These are phyloP conservation scores for Ancistrus triradiatus DNA, from an alignment of 2,113 vertebrate species.

Conservation along the genomic window DNA sequence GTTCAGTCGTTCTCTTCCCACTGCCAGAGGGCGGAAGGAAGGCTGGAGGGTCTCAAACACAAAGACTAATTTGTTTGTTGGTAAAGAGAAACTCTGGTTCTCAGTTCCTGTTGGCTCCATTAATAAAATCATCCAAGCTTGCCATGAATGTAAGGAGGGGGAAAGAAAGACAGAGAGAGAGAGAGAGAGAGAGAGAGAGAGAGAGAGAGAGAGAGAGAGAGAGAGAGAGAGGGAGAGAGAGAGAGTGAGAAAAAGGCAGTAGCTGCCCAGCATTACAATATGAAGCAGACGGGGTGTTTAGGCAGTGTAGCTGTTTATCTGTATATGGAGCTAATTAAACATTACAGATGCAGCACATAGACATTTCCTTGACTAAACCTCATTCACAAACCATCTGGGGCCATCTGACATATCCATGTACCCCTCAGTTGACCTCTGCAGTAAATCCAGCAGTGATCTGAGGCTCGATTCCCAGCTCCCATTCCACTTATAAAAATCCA, in stretches of 20 bases:
- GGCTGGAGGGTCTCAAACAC: slow-evolving; percentile 63
- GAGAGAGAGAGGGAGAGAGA: slow-evolving; percentile 40
- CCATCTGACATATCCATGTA: slow-evolving; percentile 29
- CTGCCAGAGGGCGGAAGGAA: slow-evolving; percentile 51
- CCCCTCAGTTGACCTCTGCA: slow-evolving; percentile 38
- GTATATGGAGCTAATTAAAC: neutral
- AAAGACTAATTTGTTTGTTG: slow-evolving; percentile 78
- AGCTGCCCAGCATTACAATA: slow-evolving; percentile 45
- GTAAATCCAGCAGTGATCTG: slow-evolving; percentile 14
- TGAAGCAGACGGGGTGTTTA: too few species aligned
- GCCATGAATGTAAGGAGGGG: slow-evolving; percentile 54
- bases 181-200: too few species aligned
- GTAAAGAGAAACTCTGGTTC: slow-evolving; percentile 70
- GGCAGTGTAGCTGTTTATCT: slow-evolving; percentile 12
- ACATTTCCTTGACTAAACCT: too few species aligned
- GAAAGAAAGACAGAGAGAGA: too few species aligned
- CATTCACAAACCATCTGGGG: slow-evolving; percentile 1
- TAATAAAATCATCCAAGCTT: slow-evolving; percentile 63
- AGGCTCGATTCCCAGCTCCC: slow-evolving; percentile 19
- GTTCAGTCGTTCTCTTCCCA: slow-evolving; percentile 52
- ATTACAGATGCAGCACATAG: slow-evolving; percentile 6
- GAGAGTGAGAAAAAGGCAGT: too few species aligned
- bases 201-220: slow-evolving; percentile 23
- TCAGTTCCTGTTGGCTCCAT: slow-evolving; percentile 68
- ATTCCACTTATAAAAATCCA: slow-evolving; percentile 13